phyloP scores from a whole-genome alignment of 1,140 invertebrate genomes.

The Eubasilissa regina region DNA sequence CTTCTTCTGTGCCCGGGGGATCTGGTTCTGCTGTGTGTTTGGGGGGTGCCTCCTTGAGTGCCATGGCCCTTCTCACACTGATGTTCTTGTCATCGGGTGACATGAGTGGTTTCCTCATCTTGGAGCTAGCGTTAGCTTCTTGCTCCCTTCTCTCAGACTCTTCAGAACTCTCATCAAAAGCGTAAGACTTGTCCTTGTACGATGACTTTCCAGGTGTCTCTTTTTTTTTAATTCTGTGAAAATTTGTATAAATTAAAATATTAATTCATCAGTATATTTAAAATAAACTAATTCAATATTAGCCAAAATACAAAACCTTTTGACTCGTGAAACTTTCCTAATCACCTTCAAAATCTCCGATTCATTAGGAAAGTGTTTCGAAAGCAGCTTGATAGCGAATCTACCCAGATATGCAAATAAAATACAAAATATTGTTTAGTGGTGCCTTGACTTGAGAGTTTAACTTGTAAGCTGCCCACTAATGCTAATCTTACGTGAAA shows the following conservation, averaged over 20 bases:
- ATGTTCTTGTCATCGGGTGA: constrained; percentile 70
- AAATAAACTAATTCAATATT: too few relatives aligned
- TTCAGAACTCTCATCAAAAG: constrained; percentile 71
- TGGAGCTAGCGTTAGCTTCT: constrained; percentile 51
- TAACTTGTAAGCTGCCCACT: too few relatives aligned
- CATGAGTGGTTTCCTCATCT: constrained; percentile 51
- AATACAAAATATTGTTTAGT: too few relatives aligned
- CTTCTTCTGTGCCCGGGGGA: constrained; percentile 68
- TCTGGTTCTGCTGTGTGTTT: constrained; percentile 64
- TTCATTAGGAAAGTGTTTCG: too few relatives aligned
- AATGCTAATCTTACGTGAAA: too few relatives aligned
- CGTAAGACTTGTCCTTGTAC: constrained; percentile 67
- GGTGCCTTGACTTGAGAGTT: too few relatives aligned
- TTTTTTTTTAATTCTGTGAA: constrained; percentile 71
- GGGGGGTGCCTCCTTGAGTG: constrained; percentile 73
- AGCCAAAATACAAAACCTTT: too few relatives aligned
- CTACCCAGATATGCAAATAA: too few relatives aligned
- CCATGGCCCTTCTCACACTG: constrained; percentile 74
- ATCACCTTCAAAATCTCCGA: too few relatives aligned
- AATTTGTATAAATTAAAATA: neutral
- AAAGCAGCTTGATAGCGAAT: too few relatives aligned
- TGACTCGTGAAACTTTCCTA: too few relatives aligned
- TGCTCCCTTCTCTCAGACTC: constrained; percentile 66
- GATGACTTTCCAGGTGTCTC: constrained; percentile 66
- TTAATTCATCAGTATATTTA: too few relatives aligned